Percentiles rank a stretch among this genome's conserved stretches.
Conservation (phyloP, 2,888 invertebrate genomes). For the Protodeltote pygarga region DNA sequence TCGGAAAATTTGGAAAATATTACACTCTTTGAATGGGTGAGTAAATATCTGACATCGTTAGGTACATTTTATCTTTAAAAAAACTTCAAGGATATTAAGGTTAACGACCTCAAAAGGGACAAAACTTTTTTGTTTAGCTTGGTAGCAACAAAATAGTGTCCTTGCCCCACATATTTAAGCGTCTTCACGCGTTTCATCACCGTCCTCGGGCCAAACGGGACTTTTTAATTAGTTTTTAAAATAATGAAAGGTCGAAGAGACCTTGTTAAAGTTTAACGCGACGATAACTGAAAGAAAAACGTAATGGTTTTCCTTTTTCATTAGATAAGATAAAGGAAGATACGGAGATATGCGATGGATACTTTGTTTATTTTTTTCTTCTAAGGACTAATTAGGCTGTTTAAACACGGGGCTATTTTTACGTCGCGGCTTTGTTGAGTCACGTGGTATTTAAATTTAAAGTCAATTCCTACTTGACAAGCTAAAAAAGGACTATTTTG, state of each 20-base stretch:
- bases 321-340: slow-evolving; percentile 44
- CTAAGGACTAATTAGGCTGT: slow-evolving; percentile 28
- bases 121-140: slow-evolving; percentile 35
- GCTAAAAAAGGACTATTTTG: too few relatives aligned
- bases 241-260: slow-evolving; percentile 56
- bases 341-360: slow-evolving; percentile 31
- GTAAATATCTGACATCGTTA: slow-evolving; percentile 10
- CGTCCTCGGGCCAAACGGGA: slow-evolving; percentile 37
- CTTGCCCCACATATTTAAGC: slow-evolving; percentile 41
- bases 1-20: slow-evolving; percentile 31
- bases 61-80: slow-evolving; percentile 13
- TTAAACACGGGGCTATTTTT: slow-evolving; percentile 15
- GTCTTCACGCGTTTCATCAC: slow-evolving; percentile 42
- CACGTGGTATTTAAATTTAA: too few relatives aligned
- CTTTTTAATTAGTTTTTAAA: slow-evolving; percentile 56
- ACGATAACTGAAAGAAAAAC: slow-evolving; percentile 52
- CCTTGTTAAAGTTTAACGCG: slow-evolving; percentile 51
- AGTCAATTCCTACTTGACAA: too few relatives aligned
- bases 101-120: slow-evolving; percentile 25
- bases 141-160: slow-evolving; percentile 25
- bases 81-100: slow-evolving; percentile 19
- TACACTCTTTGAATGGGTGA: slow-evolving; percentile 17
- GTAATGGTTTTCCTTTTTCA: slow-evolving; percentile 51
- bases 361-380: slow-evolving; percentile 40
- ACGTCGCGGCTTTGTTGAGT: slow-evolving; percentile 13